Evolutionary conservation across 2,797 vertebrate genomes (phyloP), one percentile per base, ranked within the genome.

Genomic region (Anabas testudineus): DNA sequence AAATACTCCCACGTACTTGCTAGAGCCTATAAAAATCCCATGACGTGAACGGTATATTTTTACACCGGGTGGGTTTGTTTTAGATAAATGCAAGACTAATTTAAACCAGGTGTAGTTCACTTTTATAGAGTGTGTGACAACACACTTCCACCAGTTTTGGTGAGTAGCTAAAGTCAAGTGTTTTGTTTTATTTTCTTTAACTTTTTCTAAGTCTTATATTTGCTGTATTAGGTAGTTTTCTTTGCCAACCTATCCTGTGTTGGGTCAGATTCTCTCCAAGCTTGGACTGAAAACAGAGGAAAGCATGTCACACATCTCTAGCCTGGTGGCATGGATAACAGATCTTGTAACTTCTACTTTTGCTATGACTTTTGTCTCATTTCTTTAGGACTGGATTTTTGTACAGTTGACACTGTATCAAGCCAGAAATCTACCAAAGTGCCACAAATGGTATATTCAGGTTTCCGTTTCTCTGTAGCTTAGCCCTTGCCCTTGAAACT

Each of bases 21-120:
- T 22, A 7, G 15, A 67, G 70, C n/a, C 57, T 67, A 36, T 41
- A 71, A 67, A 56, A 36, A 67, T 70, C 36, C 49, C 59, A 70
- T 85, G 78, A 84, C 36, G 61, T 72, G n/a, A 66, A 65, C 49
- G 6, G 54, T 52, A 10, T 69, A 66, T 80, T 84, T 86, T 84
- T 74, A 66, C 26, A 60, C 12, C 37, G 8, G 4, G 21, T 60
- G n/a, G 32, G 19, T 39, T 53, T 8, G 21, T 36, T 52, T 57
- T n/a, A 59, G 8, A 59, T 43, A 34, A 8, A 56, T 46, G 48
- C 60, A 34, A 59, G 63, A 51, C 26, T 34, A 39, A 39, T 39
- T 13, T 14, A 39, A 13, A 39, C 36, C 15, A 14, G 2, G 12
- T 21, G 0, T 49, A 28, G 32, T 36, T 66, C 34, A 60, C 10